A percentile compares a stretch with the other conserved stretches of the same genome.
These are phyloP conservation scores for Hipposideros armiger DNA, from an alignment of 2,113 vertebrate species.

Conservation along the genomic window DNA sequence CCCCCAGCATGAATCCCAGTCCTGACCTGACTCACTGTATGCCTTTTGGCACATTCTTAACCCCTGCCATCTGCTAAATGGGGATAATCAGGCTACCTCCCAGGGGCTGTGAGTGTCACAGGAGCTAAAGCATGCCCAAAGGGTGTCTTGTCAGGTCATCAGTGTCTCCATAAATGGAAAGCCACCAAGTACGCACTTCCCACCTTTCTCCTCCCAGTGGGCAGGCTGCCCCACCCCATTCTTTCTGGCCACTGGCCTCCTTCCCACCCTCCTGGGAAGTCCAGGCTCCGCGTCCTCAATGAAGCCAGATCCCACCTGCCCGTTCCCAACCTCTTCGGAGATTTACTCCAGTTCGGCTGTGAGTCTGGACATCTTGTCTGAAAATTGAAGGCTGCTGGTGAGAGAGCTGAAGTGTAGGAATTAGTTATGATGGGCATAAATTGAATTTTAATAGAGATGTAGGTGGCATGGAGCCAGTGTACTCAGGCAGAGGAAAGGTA, in stretches of 20 bases:
- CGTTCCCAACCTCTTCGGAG: not conserved
- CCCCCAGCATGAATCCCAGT: accelerated
- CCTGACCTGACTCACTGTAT: not conserved
- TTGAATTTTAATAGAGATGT: constrained; percentile 91
- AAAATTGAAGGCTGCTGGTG: constrained; percentile 76
- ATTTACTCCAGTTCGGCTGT: accelerated
- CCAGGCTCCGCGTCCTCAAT: accelerated
- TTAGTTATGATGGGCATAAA: constrained; percentile 89
- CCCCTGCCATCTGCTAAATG: not conserved
- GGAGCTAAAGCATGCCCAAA: accelerated
- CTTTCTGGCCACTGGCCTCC: not conserved
- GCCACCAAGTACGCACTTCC: accelerated
- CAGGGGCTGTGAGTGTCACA: accelerated
- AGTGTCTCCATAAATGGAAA: not conserved
- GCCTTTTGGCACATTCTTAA: not conserved
- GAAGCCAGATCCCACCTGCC: not conserved
- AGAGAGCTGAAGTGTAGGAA: constrained; percentile 78
- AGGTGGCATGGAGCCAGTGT: constrained; percentile 87
- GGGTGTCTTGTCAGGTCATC: not conserved
- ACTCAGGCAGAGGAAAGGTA: constrained; percentile 87
- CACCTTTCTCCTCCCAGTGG: accelerated
- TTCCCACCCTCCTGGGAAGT: not conserved
- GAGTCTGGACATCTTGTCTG: constrained; percentile 73
- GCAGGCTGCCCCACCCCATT: not conserved
- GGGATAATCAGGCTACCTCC: not conserved